phyloP scores from a whole-genome alignment of 2,888 invertebrate species.

The Cordilura impudica region DNA sequence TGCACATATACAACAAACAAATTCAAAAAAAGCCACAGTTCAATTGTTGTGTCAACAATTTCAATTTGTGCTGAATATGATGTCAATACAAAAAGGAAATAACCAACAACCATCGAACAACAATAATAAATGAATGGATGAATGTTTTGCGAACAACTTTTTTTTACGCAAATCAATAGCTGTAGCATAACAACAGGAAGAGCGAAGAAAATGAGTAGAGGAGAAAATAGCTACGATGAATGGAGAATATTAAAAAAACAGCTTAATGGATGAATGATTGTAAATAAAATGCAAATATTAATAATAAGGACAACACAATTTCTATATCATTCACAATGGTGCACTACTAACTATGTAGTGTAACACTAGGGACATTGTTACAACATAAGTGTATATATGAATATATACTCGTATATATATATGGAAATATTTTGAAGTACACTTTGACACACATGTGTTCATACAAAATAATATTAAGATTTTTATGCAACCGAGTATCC shows the following conservation, averaged over 20 bases:
- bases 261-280: constrained; percentile 41
- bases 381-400: too few relatives aligned
- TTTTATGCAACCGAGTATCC: too few relatives aligned
- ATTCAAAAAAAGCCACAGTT: constrained; percentile 56
- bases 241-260: constrained; percentile 45
- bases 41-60: constrained; percentile 66
- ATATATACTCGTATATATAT: neutral
- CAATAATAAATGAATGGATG: constrained; percentile 46
- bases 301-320: constrained; percentile 25
- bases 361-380: neutral
- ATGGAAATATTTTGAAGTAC: neutral
- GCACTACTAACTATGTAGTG: neutral
- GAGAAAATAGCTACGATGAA: neutral
- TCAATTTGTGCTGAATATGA: constrained; percentile 63
- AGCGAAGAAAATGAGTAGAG: neutral
- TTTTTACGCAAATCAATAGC: constrained; percentile 58
- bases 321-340: constrained; percentile 13
- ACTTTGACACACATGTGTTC: neutral
- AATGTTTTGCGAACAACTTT: constrained; percentile 27
- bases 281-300: constrained; percentile 34
- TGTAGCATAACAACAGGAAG: neutral
- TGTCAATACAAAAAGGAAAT: constrained; percentile 52
- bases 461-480: too few relatives aligned
- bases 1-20: constrained; percentile 28
- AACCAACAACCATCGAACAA: constrained; percentile 26